A percentile compares a stretch with the other conserved stretches of the same genome.
These are phyloP conservation scores for Yponomeuta sedellus DNA, from an alignment of 2,888 invertebrate genomes.

Conservation along the genomic window DNA sequence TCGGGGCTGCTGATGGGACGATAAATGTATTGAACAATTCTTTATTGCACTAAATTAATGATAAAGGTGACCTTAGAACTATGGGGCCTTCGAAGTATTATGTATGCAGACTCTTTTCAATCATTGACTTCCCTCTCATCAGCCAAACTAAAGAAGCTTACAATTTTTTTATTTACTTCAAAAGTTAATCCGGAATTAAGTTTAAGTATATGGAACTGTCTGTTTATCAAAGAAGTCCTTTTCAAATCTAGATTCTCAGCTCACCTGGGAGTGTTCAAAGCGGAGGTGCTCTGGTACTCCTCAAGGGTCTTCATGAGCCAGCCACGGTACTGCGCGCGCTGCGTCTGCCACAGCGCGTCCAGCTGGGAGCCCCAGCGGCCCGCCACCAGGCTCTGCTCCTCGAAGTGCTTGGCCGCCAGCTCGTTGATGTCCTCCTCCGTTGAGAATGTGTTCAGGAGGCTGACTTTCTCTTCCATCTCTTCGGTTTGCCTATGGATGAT, in stretches of 20 bases:
- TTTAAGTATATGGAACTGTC: no score
- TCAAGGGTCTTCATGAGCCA: slow-evolving; percentile 91
- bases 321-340: slow-evolving; percentile 89
- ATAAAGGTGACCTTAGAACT: no score
- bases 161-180: no score
- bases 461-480: slow-evolving; percentile 92
- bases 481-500: slow-evolving; percentile 80
- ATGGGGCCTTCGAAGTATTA: no score
- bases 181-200: no score
- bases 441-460: slow-evolving; percentile 83
- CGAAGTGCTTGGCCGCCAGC: slow-evolving; percentile 87
- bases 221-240: no score
- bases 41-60: no score
- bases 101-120: no score
- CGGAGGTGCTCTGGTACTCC: slow-evolving; percentile 79
- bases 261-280: slow-evolving; percentile 71
- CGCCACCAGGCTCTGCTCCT: slow-evolving; percentile 88
- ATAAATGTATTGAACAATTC: no score
- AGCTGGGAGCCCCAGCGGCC: slow-evolving; percentile 91
- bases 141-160: no score
- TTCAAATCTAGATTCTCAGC: slow-evolving; percentile 12
- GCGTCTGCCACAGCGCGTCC: slow-evolving; percentile 88
- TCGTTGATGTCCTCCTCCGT: slow-evolving; percentile 91
- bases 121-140: no score
- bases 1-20: no score